These are phyloP conservation scores for Megaceryle alcyon DNA, from an alignment of 2,797 vertebrate genomes.

Conservation along the genomic window DNA sequence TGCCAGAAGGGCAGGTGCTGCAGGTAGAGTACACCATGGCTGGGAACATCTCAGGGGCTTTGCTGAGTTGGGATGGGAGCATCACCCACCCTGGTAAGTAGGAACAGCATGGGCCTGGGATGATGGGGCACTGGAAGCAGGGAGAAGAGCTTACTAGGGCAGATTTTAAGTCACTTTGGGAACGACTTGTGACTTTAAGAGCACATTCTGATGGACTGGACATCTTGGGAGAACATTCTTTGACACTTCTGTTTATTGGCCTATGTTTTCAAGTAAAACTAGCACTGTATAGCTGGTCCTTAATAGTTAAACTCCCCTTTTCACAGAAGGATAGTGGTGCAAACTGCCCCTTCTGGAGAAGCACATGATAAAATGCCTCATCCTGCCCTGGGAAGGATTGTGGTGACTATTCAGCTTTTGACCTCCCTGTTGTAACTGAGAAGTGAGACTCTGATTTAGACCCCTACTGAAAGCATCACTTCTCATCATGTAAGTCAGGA, in stretches of 20 bases:
- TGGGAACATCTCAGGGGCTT: neutral
- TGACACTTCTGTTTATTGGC: neutral
- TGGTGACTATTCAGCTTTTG: neutral
- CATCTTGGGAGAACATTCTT: neutral
- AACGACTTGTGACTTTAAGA: neutral
- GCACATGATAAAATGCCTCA: neutral
- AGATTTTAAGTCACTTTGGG: neutral
- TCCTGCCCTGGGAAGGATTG: rapidly evolving
- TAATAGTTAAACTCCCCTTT: neutral
- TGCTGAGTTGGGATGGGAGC: neutral
- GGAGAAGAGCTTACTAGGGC: neutral
- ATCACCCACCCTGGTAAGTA: neutral
- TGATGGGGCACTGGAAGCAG: neutral
- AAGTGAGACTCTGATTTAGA: neutral
- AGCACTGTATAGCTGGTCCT: neutral
- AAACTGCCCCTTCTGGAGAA: neutral
- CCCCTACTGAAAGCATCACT: neutral
- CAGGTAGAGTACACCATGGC: neutral
- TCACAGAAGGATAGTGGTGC: neutral
- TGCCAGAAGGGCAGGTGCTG: neutral
- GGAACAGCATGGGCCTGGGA: neutral
- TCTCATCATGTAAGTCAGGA: neutral
- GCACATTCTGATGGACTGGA: neutral
- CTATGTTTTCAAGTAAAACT: neutral
- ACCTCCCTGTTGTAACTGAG: neutral